Evolutionary conservation across 2,888 invertebrate genomes (phyloP).

Genomic region (Drosophila borborema): DNA sequence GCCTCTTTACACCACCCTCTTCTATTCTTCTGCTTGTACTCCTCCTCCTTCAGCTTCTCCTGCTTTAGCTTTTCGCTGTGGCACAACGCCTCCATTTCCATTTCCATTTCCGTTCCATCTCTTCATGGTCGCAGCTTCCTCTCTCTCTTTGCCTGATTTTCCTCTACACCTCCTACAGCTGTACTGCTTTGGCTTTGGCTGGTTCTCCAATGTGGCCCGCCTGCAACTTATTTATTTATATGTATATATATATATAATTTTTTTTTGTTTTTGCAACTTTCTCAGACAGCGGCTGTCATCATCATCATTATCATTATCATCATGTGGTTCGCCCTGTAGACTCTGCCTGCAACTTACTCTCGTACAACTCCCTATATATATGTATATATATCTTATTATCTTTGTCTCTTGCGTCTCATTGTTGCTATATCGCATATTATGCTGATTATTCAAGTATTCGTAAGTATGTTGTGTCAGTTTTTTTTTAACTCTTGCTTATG

Average conservation of each 20-base stretch:
- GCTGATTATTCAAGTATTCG: constrained; percentile 76
- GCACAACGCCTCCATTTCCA: constrained; percentile 35
- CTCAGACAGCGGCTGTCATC: constrained; percentile 73
- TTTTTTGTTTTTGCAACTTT: constrained; percentile 44
- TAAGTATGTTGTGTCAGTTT: constrained; percentile 68
- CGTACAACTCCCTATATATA: constrained; percentile 1
- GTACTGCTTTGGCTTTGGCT: constrained; percentile 5
- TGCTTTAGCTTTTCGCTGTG: background rate
- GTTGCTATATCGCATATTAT: constrained; percentile 65
- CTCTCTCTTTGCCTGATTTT: background rate
- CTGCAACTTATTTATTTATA: constrained; percentile 45
- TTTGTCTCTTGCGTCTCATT: constrained; percentile 44
- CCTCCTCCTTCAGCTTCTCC: background rate
- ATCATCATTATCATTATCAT: constrained; percentile 18
- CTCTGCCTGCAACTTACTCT: constrained; percentile 20
- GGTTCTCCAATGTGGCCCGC: constrained; percentile 42
- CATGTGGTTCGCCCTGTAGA: constrained; percentile 33
- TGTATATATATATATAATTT: too few relatives aligned
- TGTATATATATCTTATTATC: constrained; percentile 22
- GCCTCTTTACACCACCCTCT: constrained; percentile 19
- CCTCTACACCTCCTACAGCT: constrained; percentile 11
- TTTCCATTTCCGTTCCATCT: constrained; percentile 46
- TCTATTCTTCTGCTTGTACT: background rate
- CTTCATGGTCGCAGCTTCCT: constrained; percentile 2
- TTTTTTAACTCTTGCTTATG: constrained; percentile 56